phyloP scores from a whole-genome alignment of 2,888 invertebrate genomes.

The Apantesis nais region DNA sequence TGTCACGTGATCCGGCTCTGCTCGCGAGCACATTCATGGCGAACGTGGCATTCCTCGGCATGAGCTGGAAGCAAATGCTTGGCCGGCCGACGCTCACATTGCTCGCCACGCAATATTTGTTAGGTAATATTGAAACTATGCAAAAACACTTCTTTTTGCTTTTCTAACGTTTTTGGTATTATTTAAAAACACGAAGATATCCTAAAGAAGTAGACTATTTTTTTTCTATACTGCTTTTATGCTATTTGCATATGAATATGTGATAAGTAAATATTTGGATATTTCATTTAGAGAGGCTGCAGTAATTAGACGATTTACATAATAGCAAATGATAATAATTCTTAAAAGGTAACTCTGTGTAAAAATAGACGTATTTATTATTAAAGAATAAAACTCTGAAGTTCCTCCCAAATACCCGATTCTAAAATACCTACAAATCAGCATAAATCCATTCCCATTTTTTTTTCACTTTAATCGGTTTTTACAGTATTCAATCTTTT shows the following conservation, averaged over 20 bases:
- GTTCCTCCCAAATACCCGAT: too few relatives aligned
- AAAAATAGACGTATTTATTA: too few relatives aligned
- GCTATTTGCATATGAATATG: neutral
- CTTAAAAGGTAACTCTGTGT: too few relatives aligned
- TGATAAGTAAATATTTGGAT: neutral
- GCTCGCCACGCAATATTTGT: conserved; percentile 92
- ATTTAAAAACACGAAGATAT: neutral
- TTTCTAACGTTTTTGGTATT: neutral
- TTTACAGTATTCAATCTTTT: too few relatives aligned
- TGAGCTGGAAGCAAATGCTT: conserved; percentile 98
- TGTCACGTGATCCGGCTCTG: conserved; percentile 97
- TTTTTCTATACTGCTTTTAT: neutral
- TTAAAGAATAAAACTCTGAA: too few relatives aligned
- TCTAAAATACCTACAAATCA: too few relatives aligned
- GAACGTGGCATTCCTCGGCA: conserved; percentile 97
- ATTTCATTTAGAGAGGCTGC: neutral
- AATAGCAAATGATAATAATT: too few relatives aligned
- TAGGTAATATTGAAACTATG: conserved; percentile 87
- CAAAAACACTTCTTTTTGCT: neutral
- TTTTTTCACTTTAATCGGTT: too few relatives aligned
- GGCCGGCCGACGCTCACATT: conserved; percentile 97
- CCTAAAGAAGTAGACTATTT: neutral
- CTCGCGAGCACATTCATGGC: conserved; percentile 97
- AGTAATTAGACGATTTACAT: too few relatives aligned
- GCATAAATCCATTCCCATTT: too few relatives aligned